Conservation (phyloP, 2,797 vertebrate species). For the Denticeps clupeoides region DNA sequence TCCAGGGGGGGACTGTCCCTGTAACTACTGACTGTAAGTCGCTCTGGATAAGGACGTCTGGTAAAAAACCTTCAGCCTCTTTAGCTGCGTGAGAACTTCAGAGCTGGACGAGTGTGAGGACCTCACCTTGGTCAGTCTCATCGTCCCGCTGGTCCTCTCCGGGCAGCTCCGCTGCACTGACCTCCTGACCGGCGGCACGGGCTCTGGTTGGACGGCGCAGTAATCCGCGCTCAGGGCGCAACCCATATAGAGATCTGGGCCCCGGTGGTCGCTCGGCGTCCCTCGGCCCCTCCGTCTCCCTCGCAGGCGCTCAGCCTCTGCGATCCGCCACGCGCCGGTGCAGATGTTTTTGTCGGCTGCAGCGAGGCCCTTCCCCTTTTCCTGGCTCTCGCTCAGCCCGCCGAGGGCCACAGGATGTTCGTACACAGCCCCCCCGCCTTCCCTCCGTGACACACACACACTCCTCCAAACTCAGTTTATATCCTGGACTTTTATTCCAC, state of each 20-base stretch:
- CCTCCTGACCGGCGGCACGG: constrained; percentile 42
- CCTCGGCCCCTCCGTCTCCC: constrained; percentile 11
- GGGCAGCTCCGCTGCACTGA: constrained; percentile 49
- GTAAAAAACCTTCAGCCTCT: too few species aligned
- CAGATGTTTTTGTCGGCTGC: constrained; percentile 71
- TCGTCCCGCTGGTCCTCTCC: constrained; percentile 51
- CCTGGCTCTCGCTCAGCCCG: constrained; percentile 44
- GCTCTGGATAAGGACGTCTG: too few species aligned
- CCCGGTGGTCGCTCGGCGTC: constrained; percentile 18
- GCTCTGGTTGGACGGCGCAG: constrained; percentile 56
- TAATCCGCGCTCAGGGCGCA: constrained; percentile 59
- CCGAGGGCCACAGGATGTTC: background rate
- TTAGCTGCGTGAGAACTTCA: too few species aligned
- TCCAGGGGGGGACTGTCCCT: too few species aligned
- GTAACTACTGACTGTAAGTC: too few species aligned
- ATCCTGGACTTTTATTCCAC: too few species aligned
- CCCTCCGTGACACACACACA: constrained; percentile 27
- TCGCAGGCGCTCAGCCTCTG: constrained; percentile 24
- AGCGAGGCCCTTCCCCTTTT: constrained; percentile 59
- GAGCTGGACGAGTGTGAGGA: too few species aligned
- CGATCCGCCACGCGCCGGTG: constrained; percentile 38
- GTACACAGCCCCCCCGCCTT: constrained; percentile 9
- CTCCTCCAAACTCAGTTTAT: constrained; percentile 34
- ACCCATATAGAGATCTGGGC: constrained; percentile 56
- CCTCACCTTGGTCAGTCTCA: constrained; percentile 63